These are phyloP conservation scores for Stercorarius parasiticus DNA, from an alignment of 2,113 vertebrate species.

Conservation along the genomic window DNA sequence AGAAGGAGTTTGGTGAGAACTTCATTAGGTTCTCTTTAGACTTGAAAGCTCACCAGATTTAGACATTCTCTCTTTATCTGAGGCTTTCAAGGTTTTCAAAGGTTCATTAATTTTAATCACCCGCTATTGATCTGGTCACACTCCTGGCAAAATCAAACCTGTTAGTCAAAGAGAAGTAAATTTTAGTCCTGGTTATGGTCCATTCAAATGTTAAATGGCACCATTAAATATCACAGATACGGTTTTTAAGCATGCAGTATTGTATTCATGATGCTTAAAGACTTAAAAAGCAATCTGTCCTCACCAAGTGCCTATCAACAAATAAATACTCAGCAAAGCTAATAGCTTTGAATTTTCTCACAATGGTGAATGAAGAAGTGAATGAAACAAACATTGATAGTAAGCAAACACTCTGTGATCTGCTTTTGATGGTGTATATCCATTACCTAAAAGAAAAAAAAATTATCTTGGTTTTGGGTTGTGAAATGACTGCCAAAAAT, in stretches of 20 bases:
- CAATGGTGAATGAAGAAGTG: neutral
- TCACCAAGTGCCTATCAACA: neutral
- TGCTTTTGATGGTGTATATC: neutral
- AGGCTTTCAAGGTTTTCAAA: constrained; percentile 4
- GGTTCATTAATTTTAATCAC: constrained; percentile 43
- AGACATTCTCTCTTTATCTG: neutral
- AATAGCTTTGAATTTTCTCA: neutral
- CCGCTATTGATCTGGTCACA: constrained; percentile 1
- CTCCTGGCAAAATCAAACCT: neutral
- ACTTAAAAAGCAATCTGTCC: neutral
- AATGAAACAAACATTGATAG: neutral
- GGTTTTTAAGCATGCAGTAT: neutral
- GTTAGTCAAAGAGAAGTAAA: constrained; percentile 20
- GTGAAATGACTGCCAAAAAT: neutral
- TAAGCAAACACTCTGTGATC: neutral
- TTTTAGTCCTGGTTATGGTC: constrained; percentile 7
- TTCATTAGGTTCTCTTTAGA: neutral
- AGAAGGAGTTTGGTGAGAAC: neutral
- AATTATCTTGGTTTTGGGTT: neutral
- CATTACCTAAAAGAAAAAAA: neutral
- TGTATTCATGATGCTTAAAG: neutral
- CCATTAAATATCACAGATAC: neutral
- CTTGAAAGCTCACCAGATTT: neutral
- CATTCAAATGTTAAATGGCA: constrained; percentile 9
- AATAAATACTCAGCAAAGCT: neutral